Base-by-base conservation (phyloP, 92 coral and sea anemone species). In the Epizoanthus scotinus region DNA sequence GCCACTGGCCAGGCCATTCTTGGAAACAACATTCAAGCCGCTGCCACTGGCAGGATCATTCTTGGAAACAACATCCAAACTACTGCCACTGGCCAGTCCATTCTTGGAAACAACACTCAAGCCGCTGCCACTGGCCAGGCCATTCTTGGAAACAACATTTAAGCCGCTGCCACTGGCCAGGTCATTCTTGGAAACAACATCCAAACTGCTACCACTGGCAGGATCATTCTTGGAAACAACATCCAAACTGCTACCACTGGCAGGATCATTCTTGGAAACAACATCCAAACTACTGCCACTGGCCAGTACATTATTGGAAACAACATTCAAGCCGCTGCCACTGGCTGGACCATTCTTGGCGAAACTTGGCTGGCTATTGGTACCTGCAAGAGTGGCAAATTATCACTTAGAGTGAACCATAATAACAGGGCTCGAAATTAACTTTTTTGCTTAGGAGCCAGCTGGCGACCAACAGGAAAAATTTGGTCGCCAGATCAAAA, bases 1-100 rank as follows among this genome's bases (percentile, higher is more conserved):
- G 27, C 31, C 36, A 62, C 38, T 22, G 29, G 29, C 67, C 36
- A 24, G 34, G 18, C 6, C 38, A 62, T 26, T 62, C 18, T 6
- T 62, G 25, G 67, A 24, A 25, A 21, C 36, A 62, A 62, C 67
- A 62, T 62, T 62, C 28, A 62, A 62, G 67, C 67, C 67, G 13
- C 1, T 62, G 27, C 31, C 36, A 62, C 38, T 22, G 29, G 29
- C 67, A 19, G 12, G 34, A 29, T 9, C 38, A 62, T 26, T 62
- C 18, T 6, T 62, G 25, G 67, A 24, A 25, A 21, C 36, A 62
- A 62, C 67, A 62, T 62, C 26, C 28, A 62, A 62, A 36, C 67
- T 36, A 26, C 1, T 62, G 27, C 31, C 36, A 62, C 38, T 22
- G 29, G 29, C 67, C 36, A 24, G 34, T 17, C 6, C 38, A 62